These are phyloP conservation scores for Artemia sinica DNA, from an alignment of 2,888 invertebrate genomes.

Conservation along the genomic window DNA sequence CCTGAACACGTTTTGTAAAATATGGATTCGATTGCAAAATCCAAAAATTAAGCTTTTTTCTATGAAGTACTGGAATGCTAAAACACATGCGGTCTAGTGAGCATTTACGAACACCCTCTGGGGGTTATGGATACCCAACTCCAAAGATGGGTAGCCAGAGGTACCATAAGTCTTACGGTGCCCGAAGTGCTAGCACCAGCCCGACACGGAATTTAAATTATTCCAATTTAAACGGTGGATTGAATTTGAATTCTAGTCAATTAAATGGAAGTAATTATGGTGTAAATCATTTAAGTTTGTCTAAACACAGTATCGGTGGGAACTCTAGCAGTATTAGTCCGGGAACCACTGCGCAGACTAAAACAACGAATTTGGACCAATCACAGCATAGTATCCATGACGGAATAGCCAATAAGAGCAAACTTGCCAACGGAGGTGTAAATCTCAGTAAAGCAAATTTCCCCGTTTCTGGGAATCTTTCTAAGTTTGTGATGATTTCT, in stretches of 20 bases:
- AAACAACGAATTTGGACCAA: conserved; percentile 25
- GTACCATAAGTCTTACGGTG: conserved; percentile 2
- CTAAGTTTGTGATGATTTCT: conserved; percentile 21
- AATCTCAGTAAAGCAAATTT: conserved; percentile 40
- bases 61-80: conserved; percentile 14
- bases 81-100: conserved; percentile 20
- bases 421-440: conserved; percentile 38
- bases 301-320: conserved; percentile 43
- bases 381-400: conserved; percentile 9
- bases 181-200: conserved; percentile 16
- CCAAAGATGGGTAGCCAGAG: conserved; percentile 13
- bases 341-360: conserved; percentile 25
- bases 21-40: no score
- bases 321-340: conserved; percentile 41
- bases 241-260: not conserved
- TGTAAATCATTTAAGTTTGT: conserved; percentile 41
- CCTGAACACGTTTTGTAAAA: no score
- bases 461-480: conserved; percentile 27
- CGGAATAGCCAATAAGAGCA: conserved; percentile 14
- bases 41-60: no score
- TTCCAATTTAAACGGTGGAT: conserved; percentile 14
- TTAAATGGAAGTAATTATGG: conserved; percentile 26
- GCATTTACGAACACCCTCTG: conserved; percentile 20
- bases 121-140: conserved; percentile 16
- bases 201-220: conserved; percentile 11